Conservation (phyloP, 2,888 invertebrate species). For the Drosophila affinis region DNA sequence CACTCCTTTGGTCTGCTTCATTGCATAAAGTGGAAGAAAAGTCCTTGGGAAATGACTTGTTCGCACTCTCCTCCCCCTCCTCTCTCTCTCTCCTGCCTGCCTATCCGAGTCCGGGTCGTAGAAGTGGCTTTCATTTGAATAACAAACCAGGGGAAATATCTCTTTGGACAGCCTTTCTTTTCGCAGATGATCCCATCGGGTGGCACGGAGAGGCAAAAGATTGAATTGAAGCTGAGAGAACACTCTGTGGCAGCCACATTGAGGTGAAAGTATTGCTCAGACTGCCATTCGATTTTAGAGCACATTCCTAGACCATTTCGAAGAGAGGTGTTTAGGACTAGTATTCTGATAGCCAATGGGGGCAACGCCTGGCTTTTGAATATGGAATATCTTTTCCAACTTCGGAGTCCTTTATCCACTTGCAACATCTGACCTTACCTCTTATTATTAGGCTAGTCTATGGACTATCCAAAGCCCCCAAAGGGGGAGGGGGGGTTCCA, state of each 20-base stretch:
- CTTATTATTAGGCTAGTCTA: not conserved
- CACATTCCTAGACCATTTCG: too few relatives aligned
- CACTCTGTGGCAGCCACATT: constrained; percentile 9
- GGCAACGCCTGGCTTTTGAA: too few relatives aligned
- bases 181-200: constrained; percentile 32
- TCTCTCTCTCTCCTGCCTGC: constrained; percentile 49
- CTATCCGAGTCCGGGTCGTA: constrained; percentile 54
- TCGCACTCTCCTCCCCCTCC: constrained; percentile 10
- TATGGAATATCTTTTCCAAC: too few relatives aligned
- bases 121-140: constrained; percentile 47
- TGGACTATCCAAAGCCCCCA: constrained; percentile 10
- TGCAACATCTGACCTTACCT: constrained; percentile 3
- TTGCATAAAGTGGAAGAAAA: constrained; percentile 62
- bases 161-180: constrained; percentile 57
- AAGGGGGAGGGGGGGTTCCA: not conserved
- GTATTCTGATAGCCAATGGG: too few relatives aligned
- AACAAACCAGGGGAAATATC: constrained; percentile 60
- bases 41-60: constrained; percentile 65
- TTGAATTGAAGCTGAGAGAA: constrained; percentile 20
- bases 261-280: not conserved
- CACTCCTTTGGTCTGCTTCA: constrained; percentile 38
- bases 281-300: constrained; percentile 26
- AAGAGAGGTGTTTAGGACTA: too few relatives aligned
- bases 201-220: constrained; percentile 1
- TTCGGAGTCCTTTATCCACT: constrained; percentile 4